phyloP scores from a whole-genome alignment of 2,888 invertebrate species.

The Patella depressa region DNA sequence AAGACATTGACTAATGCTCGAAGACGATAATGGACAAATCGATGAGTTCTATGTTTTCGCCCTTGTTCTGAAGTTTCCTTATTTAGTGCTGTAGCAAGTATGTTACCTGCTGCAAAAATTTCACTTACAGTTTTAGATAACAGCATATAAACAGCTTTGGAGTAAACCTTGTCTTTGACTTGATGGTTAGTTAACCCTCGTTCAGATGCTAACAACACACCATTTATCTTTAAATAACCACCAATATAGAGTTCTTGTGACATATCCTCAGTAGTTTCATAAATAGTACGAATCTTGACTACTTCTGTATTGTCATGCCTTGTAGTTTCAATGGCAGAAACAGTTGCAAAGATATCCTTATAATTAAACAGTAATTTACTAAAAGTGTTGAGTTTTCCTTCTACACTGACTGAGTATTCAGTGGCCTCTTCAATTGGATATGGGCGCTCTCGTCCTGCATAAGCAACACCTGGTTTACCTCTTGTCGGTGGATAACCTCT shows the following conservation, averaged over 20 bases:
- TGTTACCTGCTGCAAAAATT: not conserved
- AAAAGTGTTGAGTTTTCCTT: not conserved
- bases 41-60: not conserved
- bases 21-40: not conserved
- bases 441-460: not conserved
- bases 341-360: not conserved
- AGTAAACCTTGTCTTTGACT: not conserved
- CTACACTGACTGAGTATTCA: not conserved
- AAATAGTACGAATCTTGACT: not conserved
- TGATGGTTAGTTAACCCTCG: not conserved
- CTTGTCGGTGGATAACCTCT: not conserved
- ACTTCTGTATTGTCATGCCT: not conserved
- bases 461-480: not conserved
- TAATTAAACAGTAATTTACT: not conserved
- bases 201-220: not conserved
- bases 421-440: not conserved
- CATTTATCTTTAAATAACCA: not conserved
- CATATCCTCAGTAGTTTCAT: not conserved
- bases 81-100: not conserved
- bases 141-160: not conserved
- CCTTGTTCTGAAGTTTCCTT: not conserved
- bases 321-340: constrained; percentile 1
- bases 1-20: not conserved
- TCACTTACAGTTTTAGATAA: not conserved
- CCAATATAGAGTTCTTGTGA: not conserved